Evolutionary conservation across 2,113 vertebrate species (phyloP).

Genomic region (Lethenteron reissneri): DNA sequence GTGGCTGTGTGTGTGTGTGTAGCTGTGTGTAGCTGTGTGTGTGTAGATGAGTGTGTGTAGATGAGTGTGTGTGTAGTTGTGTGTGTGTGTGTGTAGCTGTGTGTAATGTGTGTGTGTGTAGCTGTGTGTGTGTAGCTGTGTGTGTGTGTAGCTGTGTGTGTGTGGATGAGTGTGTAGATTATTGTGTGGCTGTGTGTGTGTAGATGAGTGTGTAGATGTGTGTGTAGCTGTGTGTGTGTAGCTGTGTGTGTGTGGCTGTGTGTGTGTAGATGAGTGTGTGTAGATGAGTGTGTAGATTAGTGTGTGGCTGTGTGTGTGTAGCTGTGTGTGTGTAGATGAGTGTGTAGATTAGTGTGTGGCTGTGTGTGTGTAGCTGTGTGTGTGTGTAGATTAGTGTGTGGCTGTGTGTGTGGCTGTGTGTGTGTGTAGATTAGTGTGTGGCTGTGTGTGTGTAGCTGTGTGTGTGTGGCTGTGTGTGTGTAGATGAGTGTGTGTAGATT

Average conservation of each 20-base stretch:
- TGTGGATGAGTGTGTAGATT: background rate
- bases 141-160: background rate
- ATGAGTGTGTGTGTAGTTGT: background rate
- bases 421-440: too few relatives aligned
- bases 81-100: background rate
- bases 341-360: too few relatives aligned
- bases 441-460: background rate
- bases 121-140: background rate
- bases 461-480: background rate
- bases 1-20: background rate
- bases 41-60: background rate
- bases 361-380: too few relatives aligned
- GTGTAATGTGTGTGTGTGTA: background rate
- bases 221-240: background rate
- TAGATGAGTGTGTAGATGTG: background rate
- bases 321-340: too few relatives aligned
- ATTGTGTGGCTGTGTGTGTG: background rate
- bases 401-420: background rate
- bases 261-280: background rate
- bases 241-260: background rate
- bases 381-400: too few relatives aligned
- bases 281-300: too few relatives aligned
- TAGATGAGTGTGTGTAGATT: too few relatives aligned
- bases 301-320: background rate
- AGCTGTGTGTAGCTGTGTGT: background rate